These are phyloP conservation scores for Apomyelois bistriatella DNA, from an alignment of 2,888 invertebrate genomes.

Conservation along the genomic window DNA sequence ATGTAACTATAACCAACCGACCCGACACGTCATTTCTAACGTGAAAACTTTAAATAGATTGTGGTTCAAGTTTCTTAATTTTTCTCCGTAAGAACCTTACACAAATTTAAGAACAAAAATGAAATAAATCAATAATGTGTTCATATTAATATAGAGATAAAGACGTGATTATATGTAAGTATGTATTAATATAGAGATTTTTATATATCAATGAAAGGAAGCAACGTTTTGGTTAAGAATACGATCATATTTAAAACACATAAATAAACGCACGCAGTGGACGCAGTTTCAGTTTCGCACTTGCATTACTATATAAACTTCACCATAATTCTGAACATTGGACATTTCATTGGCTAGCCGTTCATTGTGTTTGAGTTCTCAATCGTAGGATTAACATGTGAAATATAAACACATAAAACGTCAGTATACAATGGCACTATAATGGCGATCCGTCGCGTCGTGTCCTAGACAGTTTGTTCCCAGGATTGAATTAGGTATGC, in stretches of 20 bases:
- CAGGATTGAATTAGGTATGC: conserved; percentile 33
- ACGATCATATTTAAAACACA: not conserved
- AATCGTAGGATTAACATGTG: conserved; percentile 10
- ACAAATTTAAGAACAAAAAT: no score
- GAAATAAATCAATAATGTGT: no score
- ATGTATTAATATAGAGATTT: not conserved
- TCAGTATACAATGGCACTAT: conserved; percentile 13
- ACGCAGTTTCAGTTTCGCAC: no score
- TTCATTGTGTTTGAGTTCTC: conserved; percentile 9
- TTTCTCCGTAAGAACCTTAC: no score
- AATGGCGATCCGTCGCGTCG: conserved; percentile 13
- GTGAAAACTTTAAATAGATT: no score
- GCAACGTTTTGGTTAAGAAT: not conserved
- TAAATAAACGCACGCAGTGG: not conserved
- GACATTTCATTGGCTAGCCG: conserved; percentile 2
- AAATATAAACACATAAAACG: conserved; percentile 13
- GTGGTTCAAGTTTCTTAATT: no score
- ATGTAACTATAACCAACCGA: no score
- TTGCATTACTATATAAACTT: conserved; percentile 5
- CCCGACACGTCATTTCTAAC: no score
- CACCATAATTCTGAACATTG: conserved; percentile 1
- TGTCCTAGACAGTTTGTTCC: conserved; percentile 17
- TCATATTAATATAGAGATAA: no score
- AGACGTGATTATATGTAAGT: no score
- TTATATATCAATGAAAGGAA: not conserved